Evolutionary conservation across 2,888 invertebrate genomes (phyloP), one percentile per base, ranked within the genome.

Genomic region (Troides aeacus): DNA sequence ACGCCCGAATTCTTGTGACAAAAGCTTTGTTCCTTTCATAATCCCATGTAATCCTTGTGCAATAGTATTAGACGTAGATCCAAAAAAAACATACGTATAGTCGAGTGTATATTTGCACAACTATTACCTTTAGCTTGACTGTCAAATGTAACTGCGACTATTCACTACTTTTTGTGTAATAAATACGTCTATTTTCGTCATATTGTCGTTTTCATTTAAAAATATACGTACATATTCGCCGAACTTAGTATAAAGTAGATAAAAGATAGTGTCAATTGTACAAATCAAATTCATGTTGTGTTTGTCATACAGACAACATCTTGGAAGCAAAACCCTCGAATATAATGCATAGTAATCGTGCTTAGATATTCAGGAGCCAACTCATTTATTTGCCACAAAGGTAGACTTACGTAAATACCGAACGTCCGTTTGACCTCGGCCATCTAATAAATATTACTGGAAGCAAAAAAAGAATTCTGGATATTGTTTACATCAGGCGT

Each of bases 261-360:
- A 15, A 58, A 10, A 3, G 10, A 21, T 57, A 23, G 23, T 58
- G 6, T 23, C 57, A 23, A 23, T 58, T 6, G 18, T 53, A n/a
- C n/a, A n/a, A 58, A 71, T 72, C 77, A 79, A 75, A 75, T 76
- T 77, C 77, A 10, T 24, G 30, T 53, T 24, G 23, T 10, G 15
- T 18, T 53, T 15, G 36, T 36, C 53, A 63, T 53, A 24, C 62
- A 17, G 21, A 6, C 12, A 58, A 65, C 63, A 58, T 58, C 62
- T 21, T 23, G 17, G 62, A 8, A 62, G 58, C 24, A 62, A 17
- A 70, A 66, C 53, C 10, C 36, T n/a, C 36, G 21, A 56, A 23
- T 66, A 23, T 62, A 70, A 66, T 70, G 58, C 36, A 66, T 66
- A 70, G 30, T 50, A 66, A 62, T 42, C 57, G 66, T 66, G 66